Evolutionary conservation across 2,113 vertebrate genomes (phyloP).

Genomic region (Pionites leucogaster): DNA sequence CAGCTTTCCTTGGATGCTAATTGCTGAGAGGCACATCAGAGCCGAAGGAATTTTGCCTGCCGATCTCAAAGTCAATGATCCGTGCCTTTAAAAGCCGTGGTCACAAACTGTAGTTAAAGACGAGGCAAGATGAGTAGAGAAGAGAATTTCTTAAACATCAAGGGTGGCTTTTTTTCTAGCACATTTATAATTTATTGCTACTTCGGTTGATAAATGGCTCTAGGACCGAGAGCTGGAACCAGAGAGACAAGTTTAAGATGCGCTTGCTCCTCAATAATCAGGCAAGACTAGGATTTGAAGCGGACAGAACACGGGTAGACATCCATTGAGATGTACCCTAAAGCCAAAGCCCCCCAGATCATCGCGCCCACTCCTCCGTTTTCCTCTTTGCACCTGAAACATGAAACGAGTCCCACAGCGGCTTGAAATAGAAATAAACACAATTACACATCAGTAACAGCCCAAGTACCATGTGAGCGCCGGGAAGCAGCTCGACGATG

Average conservation of each 20-base stretch:
- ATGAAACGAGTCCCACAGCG: neutral
- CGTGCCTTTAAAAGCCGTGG: neutral
- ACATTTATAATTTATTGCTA: neutral
- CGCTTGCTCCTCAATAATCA: accelerated
- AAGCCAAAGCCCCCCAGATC: neutral
- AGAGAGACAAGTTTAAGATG: neutral
- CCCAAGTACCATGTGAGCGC: neutral
- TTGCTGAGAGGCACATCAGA: neutral
- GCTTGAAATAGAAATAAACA: neutral
- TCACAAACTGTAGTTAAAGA: neutral
- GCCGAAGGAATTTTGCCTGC: neutral
- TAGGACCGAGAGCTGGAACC: neutral
- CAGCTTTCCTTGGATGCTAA: neutral
- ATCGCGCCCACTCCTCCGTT: neutral
- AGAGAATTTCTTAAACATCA: neutral
- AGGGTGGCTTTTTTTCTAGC: neutral
- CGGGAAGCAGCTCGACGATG: neutral
- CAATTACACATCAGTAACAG: neutral
- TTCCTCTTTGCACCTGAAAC: neutral
- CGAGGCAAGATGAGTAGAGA: neutral
- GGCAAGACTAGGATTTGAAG: neutral
- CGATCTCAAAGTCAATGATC: neutral
- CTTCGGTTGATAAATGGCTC: neutral
- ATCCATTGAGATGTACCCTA: neutral
- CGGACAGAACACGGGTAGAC: neutral